Conservation (phyloP, 2,113 vertebrate species). For the Pollimyrus isidori region DNA sequence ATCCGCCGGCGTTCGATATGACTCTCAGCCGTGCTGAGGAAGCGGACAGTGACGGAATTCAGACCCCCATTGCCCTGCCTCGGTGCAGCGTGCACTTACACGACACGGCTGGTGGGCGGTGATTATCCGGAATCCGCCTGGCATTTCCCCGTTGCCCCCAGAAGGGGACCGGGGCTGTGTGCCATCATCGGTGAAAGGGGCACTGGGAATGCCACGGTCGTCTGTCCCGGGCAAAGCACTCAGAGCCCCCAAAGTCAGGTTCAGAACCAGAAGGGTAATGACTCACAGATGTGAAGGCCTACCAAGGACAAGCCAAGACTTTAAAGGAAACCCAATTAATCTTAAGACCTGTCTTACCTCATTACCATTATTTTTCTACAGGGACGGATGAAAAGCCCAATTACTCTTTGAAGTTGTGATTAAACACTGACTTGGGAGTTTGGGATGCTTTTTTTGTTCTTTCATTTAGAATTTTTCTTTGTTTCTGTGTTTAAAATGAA, state of each 20-base stretch:
- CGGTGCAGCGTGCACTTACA: background rate
- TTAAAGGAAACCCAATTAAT: conserved; percentile 55
- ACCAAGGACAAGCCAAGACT: conserved; percentile 51
- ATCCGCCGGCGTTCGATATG: background rate
- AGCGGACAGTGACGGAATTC: background rate
- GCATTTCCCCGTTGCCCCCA: background rate
- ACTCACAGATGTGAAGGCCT: conserved; percentile 49
- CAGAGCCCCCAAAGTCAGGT: conserved; percentile 28
- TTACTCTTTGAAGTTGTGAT: conserved; percentile 61
- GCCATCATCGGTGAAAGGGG: background rate
- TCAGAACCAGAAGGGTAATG: conserved; percentile 41
- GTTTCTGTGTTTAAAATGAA: conserved; percentile 27
- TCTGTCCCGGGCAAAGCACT: conserved; percentile 11
- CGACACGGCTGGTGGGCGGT: background rate
- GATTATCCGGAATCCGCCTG: background rate
- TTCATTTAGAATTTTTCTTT: conserved; percentile 26
- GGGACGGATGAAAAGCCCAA: conserved; percentile 57
- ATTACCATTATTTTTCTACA: conserved; percentile 51
- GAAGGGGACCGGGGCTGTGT: background rate
- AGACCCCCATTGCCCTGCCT: background rate
- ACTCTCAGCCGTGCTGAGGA: background rate
- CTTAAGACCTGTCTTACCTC: conserved; percentile 50
- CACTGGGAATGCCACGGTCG: background rate
- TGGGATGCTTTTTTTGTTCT: conserved; percentile 36
- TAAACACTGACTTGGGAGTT: conserved; percentile 47